These are phyloP conservation scores for Rhagologus leucostigma DNA, from an alignment of 2,113 vertebrate species.

Conservation along the genomic window DNA sequence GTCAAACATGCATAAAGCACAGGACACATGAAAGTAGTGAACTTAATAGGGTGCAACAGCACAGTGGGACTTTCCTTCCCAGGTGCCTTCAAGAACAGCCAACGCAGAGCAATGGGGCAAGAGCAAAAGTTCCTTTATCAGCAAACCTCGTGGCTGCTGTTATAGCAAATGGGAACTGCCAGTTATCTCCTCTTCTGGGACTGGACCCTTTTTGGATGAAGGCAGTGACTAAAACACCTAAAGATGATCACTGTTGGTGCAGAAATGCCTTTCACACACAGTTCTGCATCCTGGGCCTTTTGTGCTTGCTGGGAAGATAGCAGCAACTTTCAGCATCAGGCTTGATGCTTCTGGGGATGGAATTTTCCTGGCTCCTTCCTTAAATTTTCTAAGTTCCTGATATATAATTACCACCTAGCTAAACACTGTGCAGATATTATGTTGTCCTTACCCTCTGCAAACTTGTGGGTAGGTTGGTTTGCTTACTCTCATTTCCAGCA, in stretches of 20 bases:
- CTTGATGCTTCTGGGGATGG: not conserved
- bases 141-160: not conserved
- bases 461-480: slow-evolving; percentile 26
- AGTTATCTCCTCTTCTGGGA: not conserved
- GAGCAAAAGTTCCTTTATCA: not conserved
- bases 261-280: not conserved
- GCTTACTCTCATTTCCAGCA: slow-evolving; percentile 7
- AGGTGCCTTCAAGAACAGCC: not conserved
- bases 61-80: not conserved
- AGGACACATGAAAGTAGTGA: not conserved
- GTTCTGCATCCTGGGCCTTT: not conserved
- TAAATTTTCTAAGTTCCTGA: not conserved
- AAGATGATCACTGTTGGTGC: not conserved
- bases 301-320: not conserved
- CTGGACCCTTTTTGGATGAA: not conserved
- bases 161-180: not conserved
- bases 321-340: not conserved
- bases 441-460: not conserved
- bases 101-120: not conserved
- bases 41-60: not conserved
- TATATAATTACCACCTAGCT: not conserved
- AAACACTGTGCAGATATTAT: not conserved
- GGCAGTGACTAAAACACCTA: not conserved
- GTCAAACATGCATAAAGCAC: not conserved
- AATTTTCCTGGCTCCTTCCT: slow-evolving; percentile 6